Evolutionary conservation across 2,113 vertebrate genomes (phyloP), one percentile per base, ranked within the genome.

Genomic region (Nannospalax galili): DNA sequence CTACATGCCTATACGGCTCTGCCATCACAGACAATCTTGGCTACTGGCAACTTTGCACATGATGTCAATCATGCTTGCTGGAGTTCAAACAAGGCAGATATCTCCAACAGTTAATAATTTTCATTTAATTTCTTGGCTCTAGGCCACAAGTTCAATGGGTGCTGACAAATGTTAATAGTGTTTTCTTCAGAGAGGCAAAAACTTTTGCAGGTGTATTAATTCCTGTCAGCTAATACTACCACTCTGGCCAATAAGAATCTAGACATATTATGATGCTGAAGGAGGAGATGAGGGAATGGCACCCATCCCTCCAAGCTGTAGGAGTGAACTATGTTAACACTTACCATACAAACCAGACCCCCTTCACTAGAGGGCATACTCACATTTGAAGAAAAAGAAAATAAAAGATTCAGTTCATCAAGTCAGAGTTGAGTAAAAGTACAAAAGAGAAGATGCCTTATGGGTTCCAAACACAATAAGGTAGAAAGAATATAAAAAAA

Each of bases 291-390:
- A 14, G 28, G 17, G 56, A 80, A 3, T 10, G 28, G 10, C 65
- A 67, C 65, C 11, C 65, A 30, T 67, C 65, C 70, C 3, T 45
- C 26, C 40, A 20, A 19, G 42, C 17, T 85, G 64, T 8, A 3
- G 17, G 64, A 15, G 9, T 65, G 17, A 4, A 8, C 22, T 14
- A 19, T 2, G 16, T 16, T 22, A 16, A 40, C 0, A 16, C 17
- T 72, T 19, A 22, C 3, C 4, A n/a, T 17, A 30, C 3, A 40
- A 45, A 15, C 20, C 60, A 35, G 45, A 65, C 32, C 42, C 72
- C 9, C 56, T 48, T 24, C 48, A 78, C 15, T 20, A 22, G 5
- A 16, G 1, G 10, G 9, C 64, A 56, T 26, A 10, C 5, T 12
- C 17, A 3, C 37, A 37, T 35, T 69, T 26, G 56, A 56, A 11